A percentile compares a stretch with the other conserved stretches of the same genome.
Evolutionary conservation across 2,888 invertebrate genomes (phyloP).

Genomic region (Epinotia ramella): DNA sequence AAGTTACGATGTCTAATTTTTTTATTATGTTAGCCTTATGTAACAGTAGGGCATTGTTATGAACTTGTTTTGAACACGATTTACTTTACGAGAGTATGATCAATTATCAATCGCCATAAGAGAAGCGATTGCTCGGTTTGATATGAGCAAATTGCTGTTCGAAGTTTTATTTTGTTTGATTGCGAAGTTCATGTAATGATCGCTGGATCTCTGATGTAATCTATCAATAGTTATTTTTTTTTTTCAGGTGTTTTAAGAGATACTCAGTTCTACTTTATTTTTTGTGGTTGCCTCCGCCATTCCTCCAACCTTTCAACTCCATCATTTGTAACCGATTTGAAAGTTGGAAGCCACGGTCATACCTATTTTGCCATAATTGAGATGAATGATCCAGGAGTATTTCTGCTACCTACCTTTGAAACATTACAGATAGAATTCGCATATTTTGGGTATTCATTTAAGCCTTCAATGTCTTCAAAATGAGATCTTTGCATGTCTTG

Average conservation of each 20-base stretch:
- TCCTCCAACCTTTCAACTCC: background rate
- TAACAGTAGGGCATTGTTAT: slow-evolving; percentile 39
- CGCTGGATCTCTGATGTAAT: slow-evolving; percentile 11
- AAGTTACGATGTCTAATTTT: slow-evolving; percentile 55
- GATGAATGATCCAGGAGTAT: too few species aligned
- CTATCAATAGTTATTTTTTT: slow-evolving; percentile 13
- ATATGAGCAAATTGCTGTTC: slow-evolving; percentile 12
- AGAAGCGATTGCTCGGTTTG: slow-evolving; percentile 26
- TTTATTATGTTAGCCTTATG: slow-evolving; percentile 49
- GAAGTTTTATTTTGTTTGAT: slow-evolving; percentile 17
- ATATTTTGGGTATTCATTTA: too few species aligned
- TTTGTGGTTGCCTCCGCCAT: background rate
- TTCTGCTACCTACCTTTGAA: too few species aligned
- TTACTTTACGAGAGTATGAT: slow-evolving; percentile 35
- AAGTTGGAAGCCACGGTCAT: too few species aligned
- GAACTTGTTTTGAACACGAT: slow-evolving; percentile 32
- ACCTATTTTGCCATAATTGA: too few species aligned
- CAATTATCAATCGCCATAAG: slow-evolving; percentile 40
- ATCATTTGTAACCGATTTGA: too few species aligned
- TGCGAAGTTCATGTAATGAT: slow-evolving; percentile 23
- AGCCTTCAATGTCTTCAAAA: too few species aligned
- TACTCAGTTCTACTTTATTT: background rate
- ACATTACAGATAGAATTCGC: too few species aligned
- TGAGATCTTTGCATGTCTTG: too few species aligned
- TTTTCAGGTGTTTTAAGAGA: background rate